phyloP scores from a whole-genome alignment of 2,113 vertebrate genomes.

The Emydocephalus ijimae region DNA sequence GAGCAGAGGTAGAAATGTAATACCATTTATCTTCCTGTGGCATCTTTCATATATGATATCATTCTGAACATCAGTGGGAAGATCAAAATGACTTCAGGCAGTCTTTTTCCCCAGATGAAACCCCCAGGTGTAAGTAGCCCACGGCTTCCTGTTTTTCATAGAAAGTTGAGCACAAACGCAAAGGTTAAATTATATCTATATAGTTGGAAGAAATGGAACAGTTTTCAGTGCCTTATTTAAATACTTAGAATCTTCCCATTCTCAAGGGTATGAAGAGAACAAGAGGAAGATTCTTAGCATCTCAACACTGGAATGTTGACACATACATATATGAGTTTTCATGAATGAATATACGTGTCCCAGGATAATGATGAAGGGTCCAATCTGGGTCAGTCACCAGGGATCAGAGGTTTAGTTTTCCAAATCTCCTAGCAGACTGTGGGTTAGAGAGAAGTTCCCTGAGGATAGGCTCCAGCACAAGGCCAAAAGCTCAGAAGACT shows the following conservation, averaged over 20 bases:
- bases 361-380: not conserved
- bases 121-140: not conserved
- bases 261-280: not conserved
- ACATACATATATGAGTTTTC: not conserved
- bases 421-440: no score
- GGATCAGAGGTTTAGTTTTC: not conserved
- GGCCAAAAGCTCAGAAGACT: no score
- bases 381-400: not conserved
- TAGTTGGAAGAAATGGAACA: not conserved
- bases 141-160: not conserved
- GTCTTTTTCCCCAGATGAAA: not conserved
- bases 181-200: not conserved
- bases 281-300: not conserved
- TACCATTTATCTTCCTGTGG: constrained; percentile 38
- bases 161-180: not conserved
- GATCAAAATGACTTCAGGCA: not conserved
- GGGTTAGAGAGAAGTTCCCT: no score
- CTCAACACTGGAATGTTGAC: not conserved
- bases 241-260: not conserved
- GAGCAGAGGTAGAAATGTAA: constrained; percentile 41
- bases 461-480: no score
- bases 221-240: not conserved
- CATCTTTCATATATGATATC: constrained; percentile 37
- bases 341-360: no score
- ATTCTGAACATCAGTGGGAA: constrained; percentile 17